Conservation (phyloP, 1,140 invertebrate genomes). For the Bombus difficillimus region DNA sequence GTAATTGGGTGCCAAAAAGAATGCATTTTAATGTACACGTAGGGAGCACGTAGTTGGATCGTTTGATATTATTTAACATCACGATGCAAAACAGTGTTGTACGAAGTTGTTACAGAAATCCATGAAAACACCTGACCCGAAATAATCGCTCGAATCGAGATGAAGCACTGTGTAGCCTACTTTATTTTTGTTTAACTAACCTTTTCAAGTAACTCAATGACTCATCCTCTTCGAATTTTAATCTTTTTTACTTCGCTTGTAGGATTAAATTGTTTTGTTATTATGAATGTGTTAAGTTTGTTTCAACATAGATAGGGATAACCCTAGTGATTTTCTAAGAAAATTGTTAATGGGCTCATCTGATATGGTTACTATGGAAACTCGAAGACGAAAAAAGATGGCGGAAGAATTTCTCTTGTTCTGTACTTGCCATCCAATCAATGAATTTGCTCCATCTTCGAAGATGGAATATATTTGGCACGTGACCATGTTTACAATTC, state of each 20-base stretch:
- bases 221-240: background rate
- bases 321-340: background rate
- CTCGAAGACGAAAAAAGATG: background rate
- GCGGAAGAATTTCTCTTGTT: background rate
- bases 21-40: conserved; percentile 14
- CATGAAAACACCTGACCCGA: background rate
- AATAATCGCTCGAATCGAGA: background rate
- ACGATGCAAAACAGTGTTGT: background rate
- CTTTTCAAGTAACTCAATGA: background rate
- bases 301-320: background rate
- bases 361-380: background rate
- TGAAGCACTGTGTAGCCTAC: background rate
- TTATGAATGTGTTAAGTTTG: background rate
- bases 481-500: background rate
- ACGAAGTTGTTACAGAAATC: background rate
- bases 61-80: background rate
- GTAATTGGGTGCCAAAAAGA: background rate
- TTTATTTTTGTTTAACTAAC: background rate
- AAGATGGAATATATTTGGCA: background rate
- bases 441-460: background rate
- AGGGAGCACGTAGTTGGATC: background rate
- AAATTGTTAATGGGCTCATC: background rate
- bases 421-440: background rate
- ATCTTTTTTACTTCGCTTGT: background rate
- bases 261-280: background rate